phyloP scores from a whole-genome alignment of 2,797 vertebrate species.

The Pipistrellus pygmaeus region DNA sequence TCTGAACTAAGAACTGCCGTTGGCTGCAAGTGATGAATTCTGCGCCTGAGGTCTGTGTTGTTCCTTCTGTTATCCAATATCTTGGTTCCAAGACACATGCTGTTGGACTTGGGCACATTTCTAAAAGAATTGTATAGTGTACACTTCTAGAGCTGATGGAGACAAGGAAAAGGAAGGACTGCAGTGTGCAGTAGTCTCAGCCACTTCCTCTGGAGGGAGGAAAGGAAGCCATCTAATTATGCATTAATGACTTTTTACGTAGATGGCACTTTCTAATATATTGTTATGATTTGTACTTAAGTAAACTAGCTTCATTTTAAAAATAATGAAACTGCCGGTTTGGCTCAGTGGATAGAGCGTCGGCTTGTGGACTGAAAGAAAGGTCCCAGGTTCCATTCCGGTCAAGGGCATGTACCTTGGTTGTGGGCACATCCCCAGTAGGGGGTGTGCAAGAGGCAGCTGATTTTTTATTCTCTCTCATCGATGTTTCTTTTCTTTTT shows the following conservation, averaged over 20 bases:
- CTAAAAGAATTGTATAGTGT: neutral
- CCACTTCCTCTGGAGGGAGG: neutral
- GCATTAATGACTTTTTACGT: neutral
- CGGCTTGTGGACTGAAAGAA: no score
- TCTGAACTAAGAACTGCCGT: neutral
- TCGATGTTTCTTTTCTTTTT: no score
- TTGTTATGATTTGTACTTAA: neutral
- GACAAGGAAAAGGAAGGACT: neutral
- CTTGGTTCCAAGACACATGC: constrained; percentile 17
- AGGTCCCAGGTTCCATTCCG: no score
- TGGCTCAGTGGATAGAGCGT: no score
- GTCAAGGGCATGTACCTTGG: no score
- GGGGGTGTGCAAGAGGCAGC: no score
- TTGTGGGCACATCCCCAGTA: no score
- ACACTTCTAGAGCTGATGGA: neutral
- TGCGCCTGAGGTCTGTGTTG: constrained; percentile 11
- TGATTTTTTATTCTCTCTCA: no score
- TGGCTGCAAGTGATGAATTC: constrained; percentile 31
- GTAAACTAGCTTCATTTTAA: neutral
- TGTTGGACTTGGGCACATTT: neutral
- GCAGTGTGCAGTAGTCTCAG: neutral
- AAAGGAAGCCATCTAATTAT: neutral
- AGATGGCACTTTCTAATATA: neutral
- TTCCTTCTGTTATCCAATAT: constrained; percentile 43
- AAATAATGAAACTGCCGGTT: neutral